These are phyloP conservation scores for Chelon labrosus DNA, from an alignment of 2,797 vertebrate genomes.

Conservation along the genomic window DNA sequence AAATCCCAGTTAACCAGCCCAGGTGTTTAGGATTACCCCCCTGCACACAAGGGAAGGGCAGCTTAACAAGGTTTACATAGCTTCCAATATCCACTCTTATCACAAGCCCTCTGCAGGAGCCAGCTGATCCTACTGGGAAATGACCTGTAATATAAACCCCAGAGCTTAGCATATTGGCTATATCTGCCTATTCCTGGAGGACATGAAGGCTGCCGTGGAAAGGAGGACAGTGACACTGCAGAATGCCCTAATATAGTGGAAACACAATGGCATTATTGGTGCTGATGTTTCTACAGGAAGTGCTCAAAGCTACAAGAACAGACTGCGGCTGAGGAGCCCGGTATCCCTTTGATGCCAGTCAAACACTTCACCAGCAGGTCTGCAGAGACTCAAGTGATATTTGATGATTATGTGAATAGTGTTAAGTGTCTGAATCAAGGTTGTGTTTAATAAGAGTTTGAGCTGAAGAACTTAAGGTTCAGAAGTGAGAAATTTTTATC, in stretches of 20 bases:
- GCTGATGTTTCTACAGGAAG: not conserved
- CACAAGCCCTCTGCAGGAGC: conserved; percentile 74
- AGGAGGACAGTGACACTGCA: conserved; percentile 36
- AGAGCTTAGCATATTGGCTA: conserved; percentile 61
- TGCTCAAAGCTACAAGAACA: not conserved
- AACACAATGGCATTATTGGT: conserved; percentile 11
- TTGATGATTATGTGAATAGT: not conserved
- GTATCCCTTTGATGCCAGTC: not conserved
- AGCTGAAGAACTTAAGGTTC: not conserved
- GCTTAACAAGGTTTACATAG: conserved; percentile 83
- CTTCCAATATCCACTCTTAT: conserved; percentile 81
- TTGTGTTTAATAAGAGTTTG: not conserved
- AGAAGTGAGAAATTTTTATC: too few relatives aligned
- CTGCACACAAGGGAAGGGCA: conserved; percentile 69
- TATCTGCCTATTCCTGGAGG: conserved; percentile 55
- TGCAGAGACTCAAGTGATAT: not conserved
- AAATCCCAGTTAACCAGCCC: conserved; percentile 80
- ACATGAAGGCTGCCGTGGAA: conserved; percentile 30
- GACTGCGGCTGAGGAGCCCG: not conserved
- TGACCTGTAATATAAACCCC: conserved; percentile 75
- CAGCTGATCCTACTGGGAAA: conserved; percentile 72
- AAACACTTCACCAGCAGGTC: not conserved
- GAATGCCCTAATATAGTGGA: conserved; percentile 11
- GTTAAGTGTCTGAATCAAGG: not conserved
- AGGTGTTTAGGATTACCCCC: conserved; percentile 85